Conservation (phyloP, 2,888 invertebrate genomes). For the Dolichomitus sp. region DNA sequence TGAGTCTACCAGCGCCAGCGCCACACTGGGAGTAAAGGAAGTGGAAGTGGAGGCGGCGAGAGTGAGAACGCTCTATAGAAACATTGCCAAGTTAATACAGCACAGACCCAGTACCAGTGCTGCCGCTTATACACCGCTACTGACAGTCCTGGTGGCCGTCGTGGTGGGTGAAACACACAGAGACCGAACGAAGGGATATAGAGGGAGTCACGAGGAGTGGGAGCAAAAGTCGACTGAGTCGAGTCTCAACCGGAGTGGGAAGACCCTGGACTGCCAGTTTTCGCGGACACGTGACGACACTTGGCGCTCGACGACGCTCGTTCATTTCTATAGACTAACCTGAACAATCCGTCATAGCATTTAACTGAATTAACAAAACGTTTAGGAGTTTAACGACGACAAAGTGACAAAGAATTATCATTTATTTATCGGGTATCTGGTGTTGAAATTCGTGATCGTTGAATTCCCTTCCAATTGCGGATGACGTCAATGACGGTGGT, state of each 20-base stretch:
- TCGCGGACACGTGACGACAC: conserved; percentile 78
- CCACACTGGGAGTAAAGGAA: conserved; percentile 22
- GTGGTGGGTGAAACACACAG: conserved; percentile 24
- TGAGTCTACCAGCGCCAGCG: not conserved
- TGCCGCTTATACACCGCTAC: conserved; percentile 25
- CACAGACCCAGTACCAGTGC: conserved; percentile 30
- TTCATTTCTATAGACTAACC: conserved; percentile 18
- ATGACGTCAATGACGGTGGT: conserved; percentile 5
- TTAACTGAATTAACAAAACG: not conserved
- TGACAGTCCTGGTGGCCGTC: conserved; percentile 37
- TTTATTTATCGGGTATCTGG: not conserved
- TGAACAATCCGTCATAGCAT: not conserved
- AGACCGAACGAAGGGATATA: conserved; percentile 17
- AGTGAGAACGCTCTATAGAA: conserved; percentile 38
- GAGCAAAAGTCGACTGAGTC: conserved; percentile 62
- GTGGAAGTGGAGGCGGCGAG: conserved; percentile 63
- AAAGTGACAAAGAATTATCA: too few relatives aligned
- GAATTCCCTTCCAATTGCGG: not conserved
- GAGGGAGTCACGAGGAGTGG: conserved; percentile 59
- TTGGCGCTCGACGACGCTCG: conserved; percentile 64
- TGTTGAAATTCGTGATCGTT: not conserved
- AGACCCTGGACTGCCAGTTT: conserved; percentile 74
- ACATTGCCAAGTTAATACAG: conserved; percentile 4
- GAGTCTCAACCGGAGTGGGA: conserved; percentile 67
- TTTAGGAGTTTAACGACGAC: not conserved